Conservation (phyloP, 1,140 invertebrate species). For the Hyles euphorbiae region DNA sequence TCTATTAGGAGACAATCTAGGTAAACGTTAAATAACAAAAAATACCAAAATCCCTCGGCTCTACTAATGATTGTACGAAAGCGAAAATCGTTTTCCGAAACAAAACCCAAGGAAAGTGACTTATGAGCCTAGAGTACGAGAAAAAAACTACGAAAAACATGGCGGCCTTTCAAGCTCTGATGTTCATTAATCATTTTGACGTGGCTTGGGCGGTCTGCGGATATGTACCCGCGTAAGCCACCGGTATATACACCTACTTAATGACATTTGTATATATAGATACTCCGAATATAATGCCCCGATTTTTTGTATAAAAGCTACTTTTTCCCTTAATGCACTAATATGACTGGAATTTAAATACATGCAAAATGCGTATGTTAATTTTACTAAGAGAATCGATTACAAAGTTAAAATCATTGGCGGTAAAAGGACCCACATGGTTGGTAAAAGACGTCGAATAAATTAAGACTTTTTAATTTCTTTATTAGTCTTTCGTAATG, state of each 20-base stretch:
- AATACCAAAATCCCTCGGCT: no score
- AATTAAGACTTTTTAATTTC: not conserved
- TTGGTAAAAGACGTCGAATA: not conserved
- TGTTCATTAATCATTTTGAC: conserved; percentile 16
- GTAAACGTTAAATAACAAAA: no score
- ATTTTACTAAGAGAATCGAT: not conserved
- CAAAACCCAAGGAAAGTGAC: conserved; percentile 14
- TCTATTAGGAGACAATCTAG: no score
- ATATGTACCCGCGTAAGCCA: conserved; percentile 3
- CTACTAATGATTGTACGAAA: no score
- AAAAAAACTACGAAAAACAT: conserved; percentile 44
- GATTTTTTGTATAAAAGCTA: not conserved
- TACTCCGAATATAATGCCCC: not conserved
- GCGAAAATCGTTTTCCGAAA: not conserved
- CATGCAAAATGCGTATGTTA: not conserved
- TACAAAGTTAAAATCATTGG: not conserved
- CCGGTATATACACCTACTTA: conserved; percentile 17
- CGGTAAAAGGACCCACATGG: not conserved
- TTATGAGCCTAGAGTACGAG: conserved; percentile 20
- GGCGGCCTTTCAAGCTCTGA: conserved; percentile 32
- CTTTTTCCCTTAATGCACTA: no score
- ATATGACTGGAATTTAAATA: no score
- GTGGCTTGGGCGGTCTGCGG: conserved; percentile 13
- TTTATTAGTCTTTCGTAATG: not conserved
- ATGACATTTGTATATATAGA: conserved; percentile 18